phyloP scores from a whole-genome alignment of 2,797 vertebrate genomes.

The Gymnocypris eckloni region DNA sequence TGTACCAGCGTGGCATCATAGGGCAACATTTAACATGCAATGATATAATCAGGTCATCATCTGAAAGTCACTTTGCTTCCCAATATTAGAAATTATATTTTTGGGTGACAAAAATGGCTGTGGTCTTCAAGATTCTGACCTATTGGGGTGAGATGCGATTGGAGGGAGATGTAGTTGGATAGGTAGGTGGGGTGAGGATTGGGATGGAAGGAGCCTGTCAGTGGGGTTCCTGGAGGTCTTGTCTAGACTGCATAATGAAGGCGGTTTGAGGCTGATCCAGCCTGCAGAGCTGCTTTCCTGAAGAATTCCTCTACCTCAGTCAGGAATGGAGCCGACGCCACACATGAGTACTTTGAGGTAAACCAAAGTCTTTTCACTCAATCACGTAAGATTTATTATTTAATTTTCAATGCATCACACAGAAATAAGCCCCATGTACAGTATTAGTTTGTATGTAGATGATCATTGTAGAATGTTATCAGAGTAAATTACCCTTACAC shows the following conservation, averaged over 20 bases:
- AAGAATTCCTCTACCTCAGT: constrained; percentile 52
- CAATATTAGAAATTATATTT: neutral
- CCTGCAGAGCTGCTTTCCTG: constrained; percentile 42
- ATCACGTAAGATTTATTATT: constrained; percentile 32
- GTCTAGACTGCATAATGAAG: constrained; percentile 76
- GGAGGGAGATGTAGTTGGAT: neutral
- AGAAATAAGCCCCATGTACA: neutral
- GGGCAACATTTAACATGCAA: neutral
- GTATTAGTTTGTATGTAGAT: neutral
- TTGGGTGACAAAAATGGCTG: neutral
- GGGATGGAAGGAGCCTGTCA: constrained; percentile 60
- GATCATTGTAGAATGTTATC: neutral
- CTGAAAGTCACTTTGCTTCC: neutral
- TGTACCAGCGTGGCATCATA: neutral
- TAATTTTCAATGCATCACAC: constrained; percentile 37
- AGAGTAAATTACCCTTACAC: constrained; percentile 8
- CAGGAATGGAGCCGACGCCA: constrained; percentile 49
- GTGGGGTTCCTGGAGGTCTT: constrained; percentile 67
- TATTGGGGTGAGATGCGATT: neutral
- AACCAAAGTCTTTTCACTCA: constrained; percentile 52
- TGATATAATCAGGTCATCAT: neutral
- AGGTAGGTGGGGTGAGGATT: constrained; percentile 37
- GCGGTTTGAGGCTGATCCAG: constrained; percentile 68
- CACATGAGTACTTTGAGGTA: constrained; percentile 56
- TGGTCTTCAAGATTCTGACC: neutral